phyloP scores from a whole-genome alignment of 2,797 vertebrate genomes.

The Bryconaethiops microstoma region DNA sequence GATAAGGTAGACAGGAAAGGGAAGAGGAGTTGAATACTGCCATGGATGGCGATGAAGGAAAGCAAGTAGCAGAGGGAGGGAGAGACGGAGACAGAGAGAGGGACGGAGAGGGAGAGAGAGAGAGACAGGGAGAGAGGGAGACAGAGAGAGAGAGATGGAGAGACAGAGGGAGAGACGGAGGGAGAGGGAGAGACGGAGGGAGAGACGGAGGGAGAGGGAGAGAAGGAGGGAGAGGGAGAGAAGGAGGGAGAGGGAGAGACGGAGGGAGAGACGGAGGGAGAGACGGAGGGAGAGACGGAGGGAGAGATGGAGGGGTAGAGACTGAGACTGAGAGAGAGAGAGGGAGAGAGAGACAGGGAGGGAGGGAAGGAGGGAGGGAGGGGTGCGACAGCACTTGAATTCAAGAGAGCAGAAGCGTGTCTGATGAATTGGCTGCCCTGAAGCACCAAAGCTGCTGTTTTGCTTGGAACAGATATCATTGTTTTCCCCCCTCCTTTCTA shows the following conservation, averaged over 20 bases:
- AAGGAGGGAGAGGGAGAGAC: neutral
- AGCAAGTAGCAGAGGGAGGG: neutral
- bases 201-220: neutral
- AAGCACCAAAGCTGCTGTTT: conserved; percentile 58
- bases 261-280: neutral
- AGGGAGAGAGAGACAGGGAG: neutral
- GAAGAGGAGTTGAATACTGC: neutral
- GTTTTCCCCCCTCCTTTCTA: neutral
- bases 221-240: neutral
- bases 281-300: too few species aligned
- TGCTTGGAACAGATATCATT: conserved; percentile 9
- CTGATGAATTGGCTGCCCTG: conserved; percentile 69
- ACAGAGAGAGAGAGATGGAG: too few species aligned
- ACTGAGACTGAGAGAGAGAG: neutral
- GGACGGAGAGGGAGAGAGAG: conserved; percentile 24
- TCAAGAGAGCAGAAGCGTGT: conserved; percentile 42
- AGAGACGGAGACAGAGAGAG: neutral
- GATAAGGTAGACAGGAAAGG: conserved; percentile 31
- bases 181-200: neutral
- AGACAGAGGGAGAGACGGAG: too few species aligned
- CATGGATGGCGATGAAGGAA: neutral
- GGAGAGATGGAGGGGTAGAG: too few species aligned
- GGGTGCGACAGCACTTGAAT: conserved; percentile 51
- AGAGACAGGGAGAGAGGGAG: conserved; percentile 34
- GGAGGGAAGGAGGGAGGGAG: neutral